Conservation (phyloP, 2,797 vertebrate species). For the Coregonus suidteri region DNA sequence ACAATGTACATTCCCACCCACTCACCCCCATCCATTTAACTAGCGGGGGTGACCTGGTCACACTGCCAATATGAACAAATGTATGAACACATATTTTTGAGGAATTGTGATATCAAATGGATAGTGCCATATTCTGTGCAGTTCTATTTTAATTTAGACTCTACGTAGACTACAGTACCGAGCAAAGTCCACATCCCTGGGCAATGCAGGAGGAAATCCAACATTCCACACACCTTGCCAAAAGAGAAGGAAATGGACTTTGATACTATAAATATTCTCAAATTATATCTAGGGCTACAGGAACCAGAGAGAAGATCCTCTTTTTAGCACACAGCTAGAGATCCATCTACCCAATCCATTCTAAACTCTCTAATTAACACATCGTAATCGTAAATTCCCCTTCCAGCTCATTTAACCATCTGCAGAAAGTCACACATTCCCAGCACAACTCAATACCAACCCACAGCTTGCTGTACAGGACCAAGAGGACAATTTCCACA, state of each 20-base stretch:
- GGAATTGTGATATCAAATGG: neutral
- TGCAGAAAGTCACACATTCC: neutral
- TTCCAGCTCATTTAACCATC: neutral
- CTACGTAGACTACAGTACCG: neutral
- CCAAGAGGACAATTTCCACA: neutral
- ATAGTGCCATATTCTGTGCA: neutral
- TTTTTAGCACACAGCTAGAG: neutral
- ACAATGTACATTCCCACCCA: neutral
- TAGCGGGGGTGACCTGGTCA: neutral
- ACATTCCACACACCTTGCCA: slow-evolving; percentile 6
- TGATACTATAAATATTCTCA: slow-evolving; percentile 25
- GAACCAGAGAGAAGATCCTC: neutral
- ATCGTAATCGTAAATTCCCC: neutral
- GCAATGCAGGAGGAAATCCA: neutral
- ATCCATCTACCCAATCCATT: neutral
- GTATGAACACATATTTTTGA: neutral
- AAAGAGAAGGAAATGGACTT: slow-evolving; percentile 25
- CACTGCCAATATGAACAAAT: neutral
- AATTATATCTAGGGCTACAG: slow-evolving; percentile 23
- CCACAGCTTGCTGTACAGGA: neutral
- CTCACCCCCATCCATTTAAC: neutral
- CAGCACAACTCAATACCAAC: neutral
- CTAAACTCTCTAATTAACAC: neutral
- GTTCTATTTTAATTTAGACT: neutral
- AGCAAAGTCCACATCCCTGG: slow-evolving; percentile 4